Base-by-base conservation (phyloP, 64 coral and sea anemone species). In the Pocillopora damicornis region DNA sequence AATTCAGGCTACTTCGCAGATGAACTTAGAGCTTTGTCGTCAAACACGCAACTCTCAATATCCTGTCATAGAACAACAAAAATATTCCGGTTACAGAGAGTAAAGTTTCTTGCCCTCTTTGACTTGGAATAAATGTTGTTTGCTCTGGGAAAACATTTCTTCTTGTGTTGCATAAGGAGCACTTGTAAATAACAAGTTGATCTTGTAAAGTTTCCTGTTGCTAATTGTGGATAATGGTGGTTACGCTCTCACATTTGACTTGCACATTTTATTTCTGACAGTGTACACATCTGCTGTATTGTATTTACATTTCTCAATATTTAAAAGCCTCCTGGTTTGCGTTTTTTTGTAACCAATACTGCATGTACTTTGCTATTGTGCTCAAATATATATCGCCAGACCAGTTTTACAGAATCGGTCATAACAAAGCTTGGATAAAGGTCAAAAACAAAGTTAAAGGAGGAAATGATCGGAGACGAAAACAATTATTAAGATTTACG, bases 301-400 rank as follows among this genome's bases (percentile, higher is more conserved):
- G 81, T 85, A 85, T 85, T 85, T 85, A 65, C 81, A 85, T 85
- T 84, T 84, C 81, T 66, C 8, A 64, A 66, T 63, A 82, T 65
- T 83, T 51, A 58, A 58, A 58, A 66, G 75, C 42, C 42, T 20
- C 16, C 4, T 5, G 67, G 4, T 56, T 1, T 23, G 81, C 18
- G 17, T 66, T 72, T 85, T 85, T 85, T 17, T 67, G 81, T 85
- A 85, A 72, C 81, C 57, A 85, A 85, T 85, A 45, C 20, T 35
- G 13, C 17, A 25, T 51, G 9, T 26, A 22, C 2, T 72, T 69
- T 69, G 66, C 20, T 4, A 37, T 83, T 63, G 12, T 16, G 18
- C 8, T 22, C 15, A 30, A 72, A 58, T 7, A 51, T 51, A 51
- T 51, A 18, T n/a, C 20, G 11, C 20, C 11, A 57, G 2, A 26